These are phyloP conservation scores for Antechinus stuartii DNA, from an alignment of 2,113 vertebrate genomes.

Conservation along the genomic window DNA sequence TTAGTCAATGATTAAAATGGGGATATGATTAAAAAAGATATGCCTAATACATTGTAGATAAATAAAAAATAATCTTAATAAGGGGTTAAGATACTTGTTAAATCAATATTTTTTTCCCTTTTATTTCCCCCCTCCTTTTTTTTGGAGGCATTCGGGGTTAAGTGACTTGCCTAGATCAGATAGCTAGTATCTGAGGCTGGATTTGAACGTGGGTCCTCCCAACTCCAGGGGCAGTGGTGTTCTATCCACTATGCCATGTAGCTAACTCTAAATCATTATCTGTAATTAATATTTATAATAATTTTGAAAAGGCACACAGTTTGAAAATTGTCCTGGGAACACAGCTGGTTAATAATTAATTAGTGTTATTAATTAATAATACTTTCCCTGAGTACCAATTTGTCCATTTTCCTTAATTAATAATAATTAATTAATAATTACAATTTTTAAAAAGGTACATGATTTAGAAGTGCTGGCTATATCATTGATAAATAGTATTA, in stretches of 20 bases:
- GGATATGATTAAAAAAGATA: not conserved
- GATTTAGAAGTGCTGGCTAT: not conserved
- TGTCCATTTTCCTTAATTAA: not conserved
- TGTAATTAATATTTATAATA: not conserved
- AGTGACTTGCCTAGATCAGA: not conserved
- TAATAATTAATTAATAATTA: not conserved
- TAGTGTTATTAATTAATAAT: not conserved
- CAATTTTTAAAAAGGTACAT: not conserved
- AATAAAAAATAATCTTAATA: not conserved
- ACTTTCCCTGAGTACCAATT: not conserved
- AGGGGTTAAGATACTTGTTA: not conserved
- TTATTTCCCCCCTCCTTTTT: no score
- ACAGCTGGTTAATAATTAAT: not conserved
- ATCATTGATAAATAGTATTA: not conserved
- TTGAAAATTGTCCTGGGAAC: not conserved
- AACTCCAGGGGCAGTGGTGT: not conserved
- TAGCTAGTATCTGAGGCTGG: not conserved
- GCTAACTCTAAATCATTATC: not conserved
- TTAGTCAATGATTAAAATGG: not conserved
- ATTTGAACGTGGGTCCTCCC: conserved; percentile 19
- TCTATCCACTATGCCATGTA: not conserved
- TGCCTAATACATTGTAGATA: not conserved
- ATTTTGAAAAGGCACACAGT: not conserved
- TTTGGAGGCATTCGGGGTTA: not conserved
- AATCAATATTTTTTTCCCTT: not conserved